Base-by-base conservation (phyloP, 2,888 invertebrate species). In the Latrodectus hesperus region DNA sequence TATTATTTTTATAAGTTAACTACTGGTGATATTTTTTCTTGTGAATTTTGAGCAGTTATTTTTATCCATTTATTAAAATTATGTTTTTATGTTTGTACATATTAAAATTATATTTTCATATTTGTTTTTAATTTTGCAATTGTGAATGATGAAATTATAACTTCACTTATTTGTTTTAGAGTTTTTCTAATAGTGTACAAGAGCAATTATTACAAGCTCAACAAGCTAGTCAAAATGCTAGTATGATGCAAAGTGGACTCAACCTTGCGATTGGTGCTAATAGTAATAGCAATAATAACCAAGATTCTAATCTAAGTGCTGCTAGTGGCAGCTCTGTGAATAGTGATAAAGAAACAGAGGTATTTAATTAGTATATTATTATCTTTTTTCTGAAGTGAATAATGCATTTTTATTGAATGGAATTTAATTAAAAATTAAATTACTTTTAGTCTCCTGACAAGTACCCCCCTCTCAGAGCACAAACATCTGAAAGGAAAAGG, bases 221-320 rank as follows among this genome's bases (percentile, higher is more conserved):
- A 52, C 86, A 87, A 81, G 84, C 75, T 65, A 78, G 75, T 78
- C 88, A 88, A 49, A 88, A 84, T 88, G 79, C 88, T 64, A 52
- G 82, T 68, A 76, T 88, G 38, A 84, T 88, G 70, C 88, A 88
- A 65, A 74, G 83, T 83, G 81, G 88, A 67, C 71, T 88, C 16
- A 88, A 88, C 65, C 80, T 88, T 78, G 82, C 82, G 55, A 68
- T 83, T 60, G 87, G 87, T 80, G 81, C 83, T 75, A 88, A 88
- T 65, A 88, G 88, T 80, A 88, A 88, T 38, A 88, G 88, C 78
- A 89, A 91, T 90, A 96, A 96, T 95, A 97, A 95, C 95, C 97
- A 97, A 94, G 97, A 97, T 95, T 98, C 98, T 94, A 98, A 98
- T 95, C 96, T 97, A 96, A 98, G 97, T 95, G 97, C 95, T 96